Evolutionary conservation across 2,797 vertebrate species (phyloP), one percentile per base, ranked within the genome.

Genomic region (Amphiprion clarkii): DNA sequence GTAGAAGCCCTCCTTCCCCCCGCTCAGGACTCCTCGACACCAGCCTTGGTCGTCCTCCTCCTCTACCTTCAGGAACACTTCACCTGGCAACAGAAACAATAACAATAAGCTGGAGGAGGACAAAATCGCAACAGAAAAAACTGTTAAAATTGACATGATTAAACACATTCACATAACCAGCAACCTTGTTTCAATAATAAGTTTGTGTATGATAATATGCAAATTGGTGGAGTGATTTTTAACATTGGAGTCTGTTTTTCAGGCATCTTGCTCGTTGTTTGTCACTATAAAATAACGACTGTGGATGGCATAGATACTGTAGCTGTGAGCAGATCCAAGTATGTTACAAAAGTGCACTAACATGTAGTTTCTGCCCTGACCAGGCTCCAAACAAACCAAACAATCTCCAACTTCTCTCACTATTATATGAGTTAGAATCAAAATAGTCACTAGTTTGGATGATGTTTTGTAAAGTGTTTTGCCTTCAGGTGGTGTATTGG

Each of bases 41-140:
- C 95, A 96, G 2, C 95, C 95, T 92, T 96, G 95, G 54, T 95
- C 94, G 3, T 96, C 95, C 82, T 95, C 95, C 55, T 96, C 95
- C 82, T 95, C 94, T 0, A 94, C 93, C 87, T 96, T 96, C 76
- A 95, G 85, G 84, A 96, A 95, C 65, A 92, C 89, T 60, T 96
- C 95, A 10, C 95, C 95, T 96, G 78, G 8, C 58, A 21, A 10
- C 16, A 39, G 16, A 65, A 52, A 10, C 3, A 44, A 44, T 13
- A 3, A 66, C 55, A 56, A 17, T 65, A 29, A 31, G 16, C n/a
- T 2, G 0, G 13, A 8, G 16, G 40, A 23, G 61, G 12, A 70
- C 48, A 49, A 46, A 46, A 46, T 2, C 16, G 1, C 40, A 44
- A n/a, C 40, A 2, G 8, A 8, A 36, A 7, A 36, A 1, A 10